These are phyloP conservation scores for Leguminivora glycinivorella DNA, from an alignment of 1,140 invertebrate genomes.

Conservation along the genomic window DNA sequence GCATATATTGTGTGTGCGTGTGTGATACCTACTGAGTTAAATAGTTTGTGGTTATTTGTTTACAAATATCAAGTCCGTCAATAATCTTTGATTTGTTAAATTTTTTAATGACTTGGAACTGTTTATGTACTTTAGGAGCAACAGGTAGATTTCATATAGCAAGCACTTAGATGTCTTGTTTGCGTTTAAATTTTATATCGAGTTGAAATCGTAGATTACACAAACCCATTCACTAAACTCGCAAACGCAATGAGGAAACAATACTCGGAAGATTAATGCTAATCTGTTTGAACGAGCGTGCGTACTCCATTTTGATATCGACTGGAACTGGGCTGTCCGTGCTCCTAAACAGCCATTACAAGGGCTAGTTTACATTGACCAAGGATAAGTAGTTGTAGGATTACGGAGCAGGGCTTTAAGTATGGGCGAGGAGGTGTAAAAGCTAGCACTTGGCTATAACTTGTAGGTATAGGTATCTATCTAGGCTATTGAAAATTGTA, in stretches of 20 bases:
- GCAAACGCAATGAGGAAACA: slow-evolving; percentile 28
- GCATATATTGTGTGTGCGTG: background rate
- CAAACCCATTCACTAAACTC: slow-evolving; percentile 21
- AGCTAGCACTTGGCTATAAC: background rate
- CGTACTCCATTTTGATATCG: slow-evolving; percentile 28
- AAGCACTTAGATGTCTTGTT: background rate
- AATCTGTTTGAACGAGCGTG: slow-evolving; percentile 21
- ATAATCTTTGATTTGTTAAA: too few species aligned
- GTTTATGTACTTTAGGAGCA: too few species aligned
- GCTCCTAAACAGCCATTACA: slow-evolving; percentile 25
- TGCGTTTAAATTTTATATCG: background rate
- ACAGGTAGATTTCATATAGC: background rate
- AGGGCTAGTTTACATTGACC: slow-evolving; percentile 19
- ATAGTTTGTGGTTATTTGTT: too few species aligned
- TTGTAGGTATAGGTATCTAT: background rate
- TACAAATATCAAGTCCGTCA: too few species aligned
- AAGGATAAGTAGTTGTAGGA: slow-evolving; percentile 22
- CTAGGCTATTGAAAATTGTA: too few species aligned
- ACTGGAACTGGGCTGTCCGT: slow-evolving; percentile 12
- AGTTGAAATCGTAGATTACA: background rate
- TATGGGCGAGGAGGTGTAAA: background rate
- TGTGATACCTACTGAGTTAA: too few species aligned
- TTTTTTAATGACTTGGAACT: too few species aligned
- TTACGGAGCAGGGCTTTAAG: slow-evolving; percentile 10
- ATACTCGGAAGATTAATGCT: slow-evolving; percentile 23